phyloP scores from a whole-genome alignment of 2,888 invertebrate genomes.

The Apamea sordens region DNA sequence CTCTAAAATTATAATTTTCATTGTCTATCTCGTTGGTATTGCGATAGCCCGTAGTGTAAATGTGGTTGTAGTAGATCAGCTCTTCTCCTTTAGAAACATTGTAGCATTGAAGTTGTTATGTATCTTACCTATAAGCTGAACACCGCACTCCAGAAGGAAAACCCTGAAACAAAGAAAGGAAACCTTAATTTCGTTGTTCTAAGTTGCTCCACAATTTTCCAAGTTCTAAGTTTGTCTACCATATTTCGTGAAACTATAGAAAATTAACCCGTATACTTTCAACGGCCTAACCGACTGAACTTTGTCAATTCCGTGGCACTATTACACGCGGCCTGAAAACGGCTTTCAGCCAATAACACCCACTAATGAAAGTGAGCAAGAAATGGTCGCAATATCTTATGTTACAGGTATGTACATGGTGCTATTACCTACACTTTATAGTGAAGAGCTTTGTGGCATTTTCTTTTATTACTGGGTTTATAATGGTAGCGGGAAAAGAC shows the following conservation, averaged over 20 bases:
- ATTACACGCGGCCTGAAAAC: slow-evolving; percentile 61
- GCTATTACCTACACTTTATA: slow-evolving; percentile 48
- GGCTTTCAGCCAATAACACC: slow-evolving; percentile 73
- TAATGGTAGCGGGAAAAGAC: slow-evolving; percentile 17
- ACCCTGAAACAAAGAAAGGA: slow-evolving; percentile 57
- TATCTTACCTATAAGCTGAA: slow-evolving; percentile 45
- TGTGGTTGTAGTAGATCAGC: not conserved
- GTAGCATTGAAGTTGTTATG: not conserved
- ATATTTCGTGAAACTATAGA: slow-evolving; percentile 22
- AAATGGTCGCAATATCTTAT: slow-evolving; percentile 70
- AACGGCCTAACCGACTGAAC: slow-evolving; percentile 41
- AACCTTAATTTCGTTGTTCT: slow-evolving; percentile 23
- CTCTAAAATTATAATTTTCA: not conserved
- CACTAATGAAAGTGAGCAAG: slow-evolving; percentile 81
- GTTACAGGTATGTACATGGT: slow-evolving; percentile 63
- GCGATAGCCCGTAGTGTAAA: not conserved
- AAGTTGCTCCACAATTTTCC: slow-evolving; percentile 8
- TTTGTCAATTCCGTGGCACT: slow-evolving; percentile 63
- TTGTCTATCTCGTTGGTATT: not conserved
- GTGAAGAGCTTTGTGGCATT: slow-evolving; percentile 36
- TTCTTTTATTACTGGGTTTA: slow-evolving; percentile 52
- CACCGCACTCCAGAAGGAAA: slow-evolving; percentile 19
- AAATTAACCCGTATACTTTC: slow-evolving; percentile 38
- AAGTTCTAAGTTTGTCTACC: not conserved
- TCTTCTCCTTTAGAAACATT: too few species aligned